These are phyloP conservation scores for Phoeniculus purpureus DNA, from an alignment of 2,797 vertebrate genomes.

Conservation along the genomic window DNA sequence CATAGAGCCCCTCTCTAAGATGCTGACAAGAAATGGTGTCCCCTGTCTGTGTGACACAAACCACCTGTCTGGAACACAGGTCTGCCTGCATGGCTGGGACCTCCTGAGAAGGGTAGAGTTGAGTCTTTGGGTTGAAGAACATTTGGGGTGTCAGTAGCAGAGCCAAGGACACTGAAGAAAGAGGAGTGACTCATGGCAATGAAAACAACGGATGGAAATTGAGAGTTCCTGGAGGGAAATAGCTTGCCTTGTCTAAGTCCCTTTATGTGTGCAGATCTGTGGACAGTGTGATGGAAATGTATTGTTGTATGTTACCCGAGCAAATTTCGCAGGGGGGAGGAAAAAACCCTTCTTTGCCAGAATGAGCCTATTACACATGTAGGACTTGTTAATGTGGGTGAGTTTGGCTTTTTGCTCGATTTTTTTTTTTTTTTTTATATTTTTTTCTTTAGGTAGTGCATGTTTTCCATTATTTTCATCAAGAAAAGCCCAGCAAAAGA, in stretches of 20 bases:
- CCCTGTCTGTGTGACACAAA: not conserved
- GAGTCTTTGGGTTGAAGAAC: not conserved
- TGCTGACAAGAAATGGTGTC: not conserved
- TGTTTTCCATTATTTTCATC: constrained; percentile 53
- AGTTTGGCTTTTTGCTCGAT: not conserved
- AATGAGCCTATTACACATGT: constrained; percentile 2
- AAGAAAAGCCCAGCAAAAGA: constrained; percentile 36
- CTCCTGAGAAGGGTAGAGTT: not conserved
- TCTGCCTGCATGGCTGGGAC: not conserved
- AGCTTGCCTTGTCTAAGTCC: accelerated
- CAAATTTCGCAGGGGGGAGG: not conserved
- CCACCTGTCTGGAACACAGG: accelerated
- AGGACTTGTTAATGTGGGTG: constrained; percentile 21
- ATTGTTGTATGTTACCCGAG: not conserved
- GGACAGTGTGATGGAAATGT: constrained; percentile 10
- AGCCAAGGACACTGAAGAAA: not conserved
- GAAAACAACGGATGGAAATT: not conserved
- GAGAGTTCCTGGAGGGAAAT: not conserved
- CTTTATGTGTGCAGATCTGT: not conserved
- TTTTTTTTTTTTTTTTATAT: not conserved
- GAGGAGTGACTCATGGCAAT: not conserved
- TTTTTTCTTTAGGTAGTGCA: not conserved
- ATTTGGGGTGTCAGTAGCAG: not conserved
- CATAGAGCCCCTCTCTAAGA: not conserved
- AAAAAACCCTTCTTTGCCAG: not conserved